A percentile compares a stretch with the other conserved stretches of the same genome.
phyloP scores from a whole-genome alignment of 2,113 vertebrate genomes.

The Pelusios castaneus region DNA sequence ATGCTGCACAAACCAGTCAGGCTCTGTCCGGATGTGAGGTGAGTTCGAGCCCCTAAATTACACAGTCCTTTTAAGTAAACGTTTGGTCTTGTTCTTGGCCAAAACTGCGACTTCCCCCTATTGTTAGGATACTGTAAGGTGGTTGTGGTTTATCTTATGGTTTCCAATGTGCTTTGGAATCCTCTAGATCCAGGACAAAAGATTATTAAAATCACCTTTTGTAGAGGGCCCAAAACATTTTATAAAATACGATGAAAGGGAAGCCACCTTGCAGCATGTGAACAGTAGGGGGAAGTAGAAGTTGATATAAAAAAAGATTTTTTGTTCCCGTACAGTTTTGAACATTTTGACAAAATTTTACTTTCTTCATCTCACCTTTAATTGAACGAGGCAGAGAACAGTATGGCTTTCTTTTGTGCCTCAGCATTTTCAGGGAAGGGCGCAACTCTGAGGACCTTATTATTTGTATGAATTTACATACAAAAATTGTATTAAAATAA shows the following conservation, averaged over 20 bases:
- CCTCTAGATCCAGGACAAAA: not conserved
- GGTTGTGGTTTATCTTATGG: not conserved
- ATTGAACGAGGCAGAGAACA: not conserved
- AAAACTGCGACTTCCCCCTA: not conserved
- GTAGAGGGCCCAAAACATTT: not conserved
- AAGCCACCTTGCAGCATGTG: not conserved
- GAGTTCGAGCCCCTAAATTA: conserved; percentile 43
- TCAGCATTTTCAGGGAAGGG: not conserved
- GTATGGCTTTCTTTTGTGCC: too few relatives aligned
- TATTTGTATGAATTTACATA: not conserved
- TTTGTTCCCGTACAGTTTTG: not conserved
- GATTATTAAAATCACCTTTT: not conserved
- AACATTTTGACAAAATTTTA: not conserved
- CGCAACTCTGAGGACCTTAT: too few relatives aligned
- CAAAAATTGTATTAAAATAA: not conserved
- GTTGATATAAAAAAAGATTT: not conserved
- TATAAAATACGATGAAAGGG: not conserved
- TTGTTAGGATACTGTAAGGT: not conserved
- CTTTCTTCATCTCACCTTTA: not conserved
- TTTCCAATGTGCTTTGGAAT: fast-evolving
- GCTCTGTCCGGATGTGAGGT: conserved; percentile 92
- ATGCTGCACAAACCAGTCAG: conserved; percentile 89
- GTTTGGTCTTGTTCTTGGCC: not conserved
- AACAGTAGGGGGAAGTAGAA: not conserved
- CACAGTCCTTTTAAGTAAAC: not conserved